Conservation (phyloP, 2,113 vertebrate genomes). For the Corydoras sp. region DNA sequence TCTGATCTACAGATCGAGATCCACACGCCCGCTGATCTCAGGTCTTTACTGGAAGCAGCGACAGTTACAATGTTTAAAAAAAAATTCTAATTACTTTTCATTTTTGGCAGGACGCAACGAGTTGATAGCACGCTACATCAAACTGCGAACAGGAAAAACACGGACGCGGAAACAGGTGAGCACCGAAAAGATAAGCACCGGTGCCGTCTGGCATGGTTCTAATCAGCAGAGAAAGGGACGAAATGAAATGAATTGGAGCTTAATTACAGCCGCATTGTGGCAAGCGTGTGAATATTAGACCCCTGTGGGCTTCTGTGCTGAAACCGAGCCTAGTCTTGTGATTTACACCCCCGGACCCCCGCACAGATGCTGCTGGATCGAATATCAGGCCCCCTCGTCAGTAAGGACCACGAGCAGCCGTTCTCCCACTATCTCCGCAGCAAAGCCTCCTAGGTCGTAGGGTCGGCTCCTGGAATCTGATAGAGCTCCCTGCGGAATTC, state of each 20-base stretch:
- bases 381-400: slow-evolving; percentile 59
- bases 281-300: slow-evolving; percentile 33
- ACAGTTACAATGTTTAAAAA: no score
- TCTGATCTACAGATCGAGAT: not conserved
- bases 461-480: slow-evolving; percentile 29
- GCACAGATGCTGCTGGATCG: slow-evolving; percentile 63
- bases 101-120: slow-evolving; percentile 80
- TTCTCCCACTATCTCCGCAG: slow-evolving; percentile 13
- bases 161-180: slow-evolving; percentile 93
- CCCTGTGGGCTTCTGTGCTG: slow-evolving; percentile 28
- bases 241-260: slow-evolving; percentile 11
- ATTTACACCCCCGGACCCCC: slow-evolving; percentile 55
- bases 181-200: no score
- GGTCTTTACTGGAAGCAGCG: no score
- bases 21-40: not conserved
- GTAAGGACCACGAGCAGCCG: slow-evolving; percentile 52
- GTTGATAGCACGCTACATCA: slow-evolving; percentile 93
- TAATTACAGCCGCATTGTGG: slow-evolving; percentile 29
- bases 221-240: slow-evolving; percentile 3
- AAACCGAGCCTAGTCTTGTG: slow-evolving; percentile 34
- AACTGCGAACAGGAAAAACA: slow-evolving; percentile 92
- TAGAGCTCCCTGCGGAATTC: slow-evolving; percentile 5
- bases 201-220: no score
- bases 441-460: not conserved
- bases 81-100: slow-evolving; percentile 14